Percentiles rank a stretch among this genome's conserved stretches.
Conservation (phyloP, 2,797 vertebrate species). For the Tachyglossus aculeatus region DNA sequence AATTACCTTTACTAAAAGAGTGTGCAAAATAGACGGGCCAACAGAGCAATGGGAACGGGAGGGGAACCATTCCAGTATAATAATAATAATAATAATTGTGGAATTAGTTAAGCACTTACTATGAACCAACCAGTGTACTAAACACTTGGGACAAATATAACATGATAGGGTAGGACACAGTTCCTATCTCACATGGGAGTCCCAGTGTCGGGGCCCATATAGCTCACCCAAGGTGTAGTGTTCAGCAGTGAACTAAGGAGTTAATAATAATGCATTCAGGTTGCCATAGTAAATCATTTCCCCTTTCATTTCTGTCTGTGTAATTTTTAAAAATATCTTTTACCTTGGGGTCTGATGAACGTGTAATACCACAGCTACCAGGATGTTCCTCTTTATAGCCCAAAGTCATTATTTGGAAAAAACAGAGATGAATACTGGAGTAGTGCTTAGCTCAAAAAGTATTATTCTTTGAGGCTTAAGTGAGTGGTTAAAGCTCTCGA, state of each 20-base stretch:
- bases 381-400: constrained; percentile 1
- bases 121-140: no score
- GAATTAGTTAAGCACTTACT: no score
- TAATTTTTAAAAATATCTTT: background rate
- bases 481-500: background rate
- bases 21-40: background rate
- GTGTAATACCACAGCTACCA: background rate
- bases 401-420: background rate
- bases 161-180: no score
- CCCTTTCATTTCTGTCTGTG: background rate
- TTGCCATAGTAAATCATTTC: background rate
- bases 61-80: no score
- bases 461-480: background rate
- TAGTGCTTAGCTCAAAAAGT: background rate
- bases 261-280: no score
- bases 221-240: no score
- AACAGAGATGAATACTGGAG: background rate
- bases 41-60: no score
- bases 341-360: constrained; percentile 4
- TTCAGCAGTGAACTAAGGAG: no score
- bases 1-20: background rate
- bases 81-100: no score
- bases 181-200: no score
- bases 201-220: no score
- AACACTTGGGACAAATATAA: no score